These are phyloP conservation scores for Meghimatium bilineatum DNA, from an alignment of 2,888 invertebrate genomes.

Conservation along the genomic window DNA sequence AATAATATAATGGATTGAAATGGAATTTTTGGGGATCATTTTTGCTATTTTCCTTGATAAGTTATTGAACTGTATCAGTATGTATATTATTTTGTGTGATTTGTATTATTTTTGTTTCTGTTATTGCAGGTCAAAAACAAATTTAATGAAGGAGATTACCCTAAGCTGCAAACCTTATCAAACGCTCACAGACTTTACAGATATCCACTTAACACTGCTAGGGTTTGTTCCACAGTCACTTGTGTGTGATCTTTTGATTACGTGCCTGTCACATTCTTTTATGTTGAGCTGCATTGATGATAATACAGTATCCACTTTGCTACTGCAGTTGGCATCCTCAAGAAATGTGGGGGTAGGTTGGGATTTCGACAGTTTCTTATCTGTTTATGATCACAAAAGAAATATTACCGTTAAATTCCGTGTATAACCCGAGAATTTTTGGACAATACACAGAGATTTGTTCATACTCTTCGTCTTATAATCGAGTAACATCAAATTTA, in stretches of 20 bases:
- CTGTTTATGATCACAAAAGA: too few species aligned
- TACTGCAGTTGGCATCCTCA: constrained; percentile 6
- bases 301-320: constrained; percentile 7
- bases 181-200: background rate
- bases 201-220: constrained; percentile 15
- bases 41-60: too few species aligned
- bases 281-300: constrained; percentile 2
- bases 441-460: too few species aligned
- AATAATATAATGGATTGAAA: too few species aligned
- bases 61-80: too few species aligned
- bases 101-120: too few species aligned
- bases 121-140: background rate
- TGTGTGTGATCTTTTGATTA: background rate
- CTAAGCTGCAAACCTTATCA: background rate
- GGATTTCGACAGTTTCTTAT: background rate
- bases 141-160: background rate
- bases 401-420: too few species aligned
- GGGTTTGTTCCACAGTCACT: constrained; percentile 12
- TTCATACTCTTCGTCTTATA: too few species aligned
- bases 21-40: too few species aligned
- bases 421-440: too few species aligned
- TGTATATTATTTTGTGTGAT: too few species aligned
- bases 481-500: too few species aligned
- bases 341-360: constrained; percentile 25
- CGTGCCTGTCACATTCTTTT: constrained; percentile 2